phyloP scores from a whole-genome alignment of 2,888 invertebrate species.

The Isotomurus palustris region DNA sequence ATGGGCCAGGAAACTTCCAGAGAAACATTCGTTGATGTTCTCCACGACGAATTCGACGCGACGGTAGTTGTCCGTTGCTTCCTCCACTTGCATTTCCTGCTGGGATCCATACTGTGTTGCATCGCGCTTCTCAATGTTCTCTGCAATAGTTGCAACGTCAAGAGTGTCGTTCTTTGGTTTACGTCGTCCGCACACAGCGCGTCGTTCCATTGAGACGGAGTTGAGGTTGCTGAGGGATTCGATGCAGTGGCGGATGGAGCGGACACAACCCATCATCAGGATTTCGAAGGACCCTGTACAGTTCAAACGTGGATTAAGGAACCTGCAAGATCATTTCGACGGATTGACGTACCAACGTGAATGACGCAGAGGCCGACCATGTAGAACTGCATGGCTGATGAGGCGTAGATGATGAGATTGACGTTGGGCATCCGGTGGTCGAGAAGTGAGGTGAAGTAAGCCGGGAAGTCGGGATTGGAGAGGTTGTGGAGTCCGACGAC shows the following conservation, averaged over 20 bases:
- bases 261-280: slow-evolving; percentile 42
- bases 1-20: slow-evolving; percentile 43
- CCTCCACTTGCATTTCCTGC: slow-evolving; percentile 45
- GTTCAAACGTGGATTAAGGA: too few relatives aligned
- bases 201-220: slow-evolving; percentile 41
- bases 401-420: slow-evolving; percentile 28
- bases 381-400: slow-evolving; percentile 42
- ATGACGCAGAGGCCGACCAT: slow-evolving; percentile 39
- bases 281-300: slow-evolving; percentile 42
- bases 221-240: slow-evolving; percentile 36
- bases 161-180: slow-evolving; percentile 46
- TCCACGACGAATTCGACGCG: slow-evolving; percentile 43
- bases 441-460: slow-evolving; percentile 37
- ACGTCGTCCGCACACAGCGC: slow-evolving; percentile 42
- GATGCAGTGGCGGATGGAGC: slow-evolving; percentile 43
- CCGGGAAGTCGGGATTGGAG: slow-evolving; percentile 37
- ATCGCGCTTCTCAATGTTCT: slow-evolving; percentile 45
- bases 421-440: slow-evolving; percentile 29
- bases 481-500: slow-evolving; percentile 39
- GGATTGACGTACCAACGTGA: slow-evolving; percentile 28
- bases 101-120: slow-evolving; percentile 43
- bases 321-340: too few relatives aligned
- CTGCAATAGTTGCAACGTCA: slow-evolving; percentile 45
- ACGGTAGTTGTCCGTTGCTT: slow-evolving; percentile 42
- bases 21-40: slow-evolving; percentile 45